Evolutionary conservation across 2,888 invertebrate genomes (phyloP).

Genomic region (Stenotaenia linearis): DNA sequence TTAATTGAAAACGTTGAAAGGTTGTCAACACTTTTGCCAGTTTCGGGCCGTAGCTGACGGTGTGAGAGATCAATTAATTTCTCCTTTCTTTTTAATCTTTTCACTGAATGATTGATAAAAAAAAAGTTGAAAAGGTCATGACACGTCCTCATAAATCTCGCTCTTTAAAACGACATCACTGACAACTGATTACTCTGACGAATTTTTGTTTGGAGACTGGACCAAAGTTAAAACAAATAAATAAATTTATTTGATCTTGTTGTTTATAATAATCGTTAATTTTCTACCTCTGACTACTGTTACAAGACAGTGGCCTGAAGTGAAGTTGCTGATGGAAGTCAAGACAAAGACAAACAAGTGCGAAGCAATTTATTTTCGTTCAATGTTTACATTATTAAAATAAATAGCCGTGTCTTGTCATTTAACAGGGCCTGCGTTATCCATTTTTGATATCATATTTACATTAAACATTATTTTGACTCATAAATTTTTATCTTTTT

Average conservation of each 20-base stretch:
- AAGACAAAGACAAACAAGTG: neutral
- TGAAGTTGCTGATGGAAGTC: neutral
- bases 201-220: too few relatives aligned
- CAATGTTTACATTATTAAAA: neutral
- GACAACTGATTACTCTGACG: neutral
- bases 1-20: constrained; percentile 15
- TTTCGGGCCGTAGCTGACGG: neutral
- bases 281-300: neutral
- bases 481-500: neutral
- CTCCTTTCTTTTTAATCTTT: neutral
- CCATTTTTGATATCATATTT: too few relatives aligned
- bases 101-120: neutral
- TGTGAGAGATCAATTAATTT: neutral
- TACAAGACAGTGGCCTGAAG: neutral
- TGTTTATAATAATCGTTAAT: neutral
- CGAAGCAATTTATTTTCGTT: neutral
- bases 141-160: neutral
- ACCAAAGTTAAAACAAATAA: too few relatives aligned
- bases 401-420: too few relatives aligned
- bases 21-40: neutral
- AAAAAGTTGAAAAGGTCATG: neutral
- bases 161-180: too few relatives aligned
- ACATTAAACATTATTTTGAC: too few relatives aligned
- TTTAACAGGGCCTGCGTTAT: too few relatives aligned
- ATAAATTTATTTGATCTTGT: too few relatives aligned